Evolutionary conservation across 2,888 invertebrate species (phyloP).

Genomic region (Pocota personata): DNA sequence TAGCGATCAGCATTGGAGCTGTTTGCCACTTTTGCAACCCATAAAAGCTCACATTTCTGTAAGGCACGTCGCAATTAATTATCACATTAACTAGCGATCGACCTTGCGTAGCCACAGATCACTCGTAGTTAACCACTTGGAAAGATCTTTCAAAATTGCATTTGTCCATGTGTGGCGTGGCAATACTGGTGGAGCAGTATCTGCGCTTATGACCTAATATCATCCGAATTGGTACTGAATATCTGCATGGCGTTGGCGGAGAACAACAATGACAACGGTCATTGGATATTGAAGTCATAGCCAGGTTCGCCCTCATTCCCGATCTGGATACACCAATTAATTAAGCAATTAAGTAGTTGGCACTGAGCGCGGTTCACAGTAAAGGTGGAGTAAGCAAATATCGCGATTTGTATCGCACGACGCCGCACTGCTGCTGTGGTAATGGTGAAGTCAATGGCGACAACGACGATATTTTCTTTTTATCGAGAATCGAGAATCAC

Average conservation of each 20-base stretch:
- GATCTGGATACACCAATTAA: conserved; percentile 70
- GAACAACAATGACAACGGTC: conserved; percentile 37
- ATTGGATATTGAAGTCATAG: conserved; percentile 29
- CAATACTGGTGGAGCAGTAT: background rate
- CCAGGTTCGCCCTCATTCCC: conserved; percentile 37
- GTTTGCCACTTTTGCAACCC: conserved; percentile 39
- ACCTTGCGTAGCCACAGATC: conserved; percentile 42
- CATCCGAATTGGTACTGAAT: conserved; percentile 18
- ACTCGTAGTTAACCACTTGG: conserved; percentile 19
- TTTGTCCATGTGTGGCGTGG: conserved; percentile 28
- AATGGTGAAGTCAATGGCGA: background rate
- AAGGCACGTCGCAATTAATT: conserved; percentile 70
- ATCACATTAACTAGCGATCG: conserved; percentile 53
- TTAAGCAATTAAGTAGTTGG: conserved; percentile 73
- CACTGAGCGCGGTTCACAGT: conserved; percentile 44
- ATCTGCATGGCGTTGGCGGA: conserved; percentile 2
- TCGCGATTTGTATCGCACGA: conserved; percentile 70
- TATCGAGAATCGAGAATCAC: conserved; percentile 60
- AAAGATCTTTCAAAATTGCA: conserved; percentile 45
- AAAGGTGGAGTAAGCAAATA: conserved; percentile 62
- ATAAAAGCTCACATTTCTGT: conserved; percentile 68
- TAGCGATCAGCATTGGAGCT: background rate
- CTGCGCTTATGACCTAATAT: conserved; percentile 49
- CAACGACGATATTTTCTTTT: conserved; percentile 56
- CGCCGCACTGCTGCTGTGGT: background rate